Evolutionary conservation across 2,113 vertebrate species (phyloP), one percentile per base, ranked within the genome.

Genomic region (Brachionichthys hirsutus): DNA sequence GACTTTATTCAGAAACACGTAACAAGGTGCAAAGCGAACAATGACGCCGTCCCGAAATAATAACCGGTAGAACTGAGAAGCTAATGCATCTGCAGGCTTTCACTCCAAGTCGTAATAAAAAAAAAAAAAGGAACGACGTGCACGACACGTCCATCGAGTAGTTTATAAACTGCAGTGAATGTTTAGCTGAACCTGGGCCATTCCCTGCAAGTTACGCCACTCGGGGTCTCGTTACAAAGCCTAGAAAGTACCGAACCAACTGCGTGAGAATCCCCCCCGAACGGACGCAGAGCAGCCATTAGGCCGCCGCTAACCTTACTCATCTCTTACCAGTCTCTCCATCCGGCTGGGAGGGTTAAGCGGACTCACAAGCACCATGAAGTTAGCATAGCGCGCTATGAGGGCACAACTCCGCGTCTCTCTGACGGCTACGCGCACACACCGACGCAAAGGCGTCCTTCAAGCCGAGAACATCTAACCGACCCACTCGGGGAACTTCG

Each of bases 241-340:
- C 67, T 57, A 50, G 18, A 50, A 64, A 35, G 4, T 2, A 43
- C 36, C 60, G 18, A 62, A 59, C 46, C 47, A 65, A 41, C 40
- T 48, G 30, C 34, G 56, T 38, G 70, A 68, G 68, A 70, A 57
- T 35, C 46, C 70, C 69, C 77, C 84, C 78, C 62, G 80, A 82
- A 80, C 66, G 85, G 75, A 81, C 75, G 41, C 75, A 76, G 68
- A 82, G 77, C 70, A 83, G 85, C 84, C 78, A 83, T 83, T 87
- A 89, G 89, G 85, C 88, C 85, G 82, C 36, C 82, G 83, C 86
- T 83, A 88, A 86, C 78, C 55, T 75, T 80, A 73, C 70, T 86
- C 61, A 81, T 87, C 81, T 85, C 86, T 82, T 74, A 85, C 80
- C 81, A 81, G 73, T 73, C 71, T 70, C 83, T 84, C 82, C 79